Percentiles rank a stretch among this genome's conserved stretches.
Evolutionary conservation across 2,888 invertebrate species (phyloP).

Genomic region (Heliconius hortense): DNA sequence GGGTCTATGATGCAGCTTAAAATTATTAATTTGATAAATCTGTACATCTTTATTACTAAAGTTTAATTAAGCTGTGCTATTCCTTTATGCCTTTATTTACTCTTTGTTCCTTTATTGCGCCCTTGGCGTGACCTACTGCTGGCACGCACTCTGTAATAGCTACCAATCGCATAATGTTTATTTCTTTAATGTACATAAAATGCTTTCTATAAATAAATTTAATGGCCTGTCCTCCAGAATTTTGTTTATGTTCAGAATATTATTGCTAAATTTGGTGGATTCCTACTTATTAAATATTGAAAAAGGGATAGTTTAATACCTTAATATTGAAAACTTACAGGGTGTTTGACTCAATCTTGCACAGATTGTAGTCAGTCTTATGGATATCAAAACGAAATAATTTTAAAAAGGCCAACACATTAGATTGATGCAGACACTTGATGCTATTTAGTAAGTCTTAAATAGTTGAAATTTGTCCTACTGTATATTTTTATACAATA

Average conservation of each 20-base stretch:
- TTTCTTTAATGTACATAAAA: constrained; percentile 18
- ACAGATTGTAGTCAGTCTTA: no score
- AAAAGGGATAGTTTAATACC: no score
- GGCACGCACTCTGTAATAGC: constrained; percentile 52
- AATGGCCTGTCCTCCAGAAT: background rate
- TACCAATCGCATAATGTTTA: constrained; percentile 28
- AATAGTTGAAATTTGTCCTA: no score
- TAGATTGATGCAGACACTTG: no score
- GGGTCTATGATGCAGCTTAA: background rate
- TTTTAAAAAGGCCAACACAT: no score
- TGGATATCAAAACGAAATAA: no score
- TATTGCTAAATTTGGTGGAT: background rate
- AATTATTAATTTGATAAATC: background rate
- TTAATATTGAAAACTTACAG: no score
- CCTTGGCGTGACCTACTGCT: constrained; percentile 44
- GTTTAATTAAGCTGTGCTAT: constrained; percentile 7
- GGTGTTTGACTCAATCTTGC: no score
- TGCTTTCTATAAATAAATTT: background rate
- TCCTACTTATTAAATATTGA: no score
- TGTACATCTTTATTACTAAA: background rate
- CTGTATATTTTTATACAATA: no score
- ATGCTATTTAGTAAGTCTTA: no score
- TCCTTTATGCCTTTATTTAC: constrained; percentile 16
- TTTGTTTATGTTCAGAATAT: background rate
- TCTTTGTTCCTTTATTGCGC: constrained; percentile 27